phyloP scores from a whole-genome alignment of 2,888 invertebrate species.

The Notodonta dromedarius region DNA sequence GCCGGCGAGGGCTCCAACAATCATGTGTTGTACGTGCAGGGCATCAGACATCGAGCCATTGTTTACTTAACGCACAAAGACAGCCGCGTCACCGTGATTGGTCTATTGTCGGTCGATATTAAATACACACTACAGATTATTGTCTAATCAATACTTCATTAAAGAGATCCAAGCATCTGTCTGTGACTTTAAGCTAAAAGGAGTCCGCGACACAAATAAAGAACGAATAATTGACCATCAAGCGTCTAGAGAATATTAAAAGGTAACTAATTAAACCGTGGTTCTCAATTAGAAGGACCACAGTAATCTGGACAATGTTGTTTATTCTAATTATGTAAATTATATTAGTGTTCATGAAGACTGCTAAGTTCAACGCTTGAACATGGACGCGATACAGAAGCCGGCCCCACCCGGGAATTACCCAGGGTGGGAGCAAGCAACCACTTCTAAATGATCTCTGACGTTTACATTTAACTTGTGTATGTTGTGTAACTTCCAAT shows the following conservation, averaged over 20 bases:
- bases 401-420: constrained; percentile 41
- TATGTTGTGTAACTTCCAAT: constrained; percentile 34
- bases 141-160: not conserved
- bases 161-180: too few relatives aligned
- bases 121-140: not conserved
- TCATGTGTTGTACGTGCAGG: constrained; percentile 20
- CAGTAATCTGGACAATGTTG: constrained; percentile 35
- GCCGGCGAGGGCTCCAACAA: constrained; percentile 4
- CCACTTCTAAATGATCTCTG: constrained; percentile 43
- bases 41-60: constrained; percentile 21
- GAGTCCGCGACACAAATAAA: not conserved
- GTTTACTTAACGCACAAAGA: constrained; percentile 31
- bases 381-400: constrained; percentile 44
- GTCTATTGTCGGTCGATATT: not conserved
- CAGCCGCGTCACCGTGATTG: constrained; percentile 8
- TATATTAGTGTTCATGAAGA: constrained; percentile 55
- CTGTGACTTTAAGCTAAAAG: not conserved
- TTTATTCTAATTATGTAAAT: constrained; percentile 45
- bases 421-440: constrained; percentile 34
- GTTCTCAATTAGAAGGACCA: constrained; percentile 43
- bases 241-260: constrained; percentile 3
- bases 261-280: constrained; percentile 27
- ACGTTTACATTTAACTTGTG: constrained; percentile 31
- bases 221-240: too few relatives aligned
- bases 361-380: constrained; percentile 45